phyloP scores from a whole-genome alignment of 2,888 invertebrate genomes.

The Holacanthella duospinosa region DNA sequence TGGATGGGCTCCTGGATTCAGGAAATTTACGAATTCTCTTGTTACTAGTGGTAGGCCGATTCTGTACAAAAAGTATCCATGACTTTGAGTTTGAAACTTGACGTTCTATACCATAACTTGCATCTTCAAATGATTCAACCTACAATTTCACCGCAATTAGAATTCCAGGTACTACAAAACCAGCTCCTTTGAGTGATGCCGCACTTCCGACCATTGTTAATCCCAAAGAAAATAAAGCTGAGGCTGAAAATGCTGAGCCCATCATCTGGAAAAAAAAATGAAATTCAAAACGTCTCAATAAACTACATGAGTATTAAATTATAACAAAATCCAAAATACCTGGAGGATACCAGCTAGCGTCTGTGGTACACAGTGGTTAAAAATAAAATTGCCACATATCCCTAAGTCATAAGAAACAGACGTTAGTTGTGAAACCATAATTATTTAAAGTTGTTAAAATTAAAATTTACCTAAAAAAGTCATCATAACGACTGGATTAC shows the following conservation, averaged over 20 bases:
- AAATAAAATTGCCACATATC: conserved; percentile 70
- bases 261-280: conserved; percentile 51
- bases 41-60: conserved; percentile 73
- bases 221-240: conserved; percentile 80
- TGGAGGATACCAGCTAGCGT: conserved; percentile 63
- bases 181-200: conserved; percentile 62
- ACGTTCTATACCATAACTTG: not conserved
- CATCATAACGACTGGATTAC: conserved; percentile 86
- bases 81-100: no score
- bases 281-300: conserved; percentile 2
- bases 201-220: conserved; percentile 86
- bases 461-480: conserved; percentile 83
- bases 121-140: conserved; percentile 41
- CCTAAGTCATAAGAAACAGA: no score
- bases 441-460: no score
- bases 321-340: conserved; percentile 45
- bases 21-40: conserved; percentile 65
- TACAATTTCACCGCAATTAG: conserved; percentile 81
- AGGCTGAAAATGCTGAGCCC: conserved; percentile 80
- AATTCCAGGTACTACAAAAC: conserved; percentile 70
- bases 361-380: conserved; percentile 64
- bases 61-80: no score
- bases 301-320: conserved; percentile 3
- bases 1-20: conserved; percentile 52
- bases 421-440: no score